Evolutionary conservation across 2,888 invertebrate species (phyloP).

Genomic region (Brachyptera putata): DNA sequence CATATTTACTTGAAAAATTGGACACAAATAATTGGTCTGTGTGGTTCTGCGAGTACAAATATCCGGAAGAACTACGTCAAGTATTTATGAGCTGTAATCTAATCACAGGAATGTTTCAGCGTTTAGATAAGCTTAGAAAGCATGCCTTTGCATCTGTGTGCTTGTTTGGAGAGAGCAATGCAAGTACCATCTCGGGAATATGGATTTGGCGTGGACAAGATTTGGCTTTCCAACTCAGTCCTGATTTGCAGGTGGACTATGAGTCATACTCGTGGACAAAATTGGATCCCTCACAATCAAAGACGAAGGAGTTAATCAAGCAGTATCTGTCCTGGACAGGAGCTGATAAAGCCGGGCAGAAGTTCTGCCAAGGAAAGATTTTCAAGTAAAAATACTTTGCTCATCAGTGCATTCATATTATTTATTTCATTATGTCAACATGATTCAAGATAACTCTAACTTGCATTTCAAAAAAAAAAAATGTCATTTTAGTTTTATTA

Average conservation of each 20-base stretch:
- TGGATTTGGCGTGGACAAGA: constrained; percentile 60
- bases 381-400: constrained; percentile 12
- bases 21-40: constrained; percentile 55
- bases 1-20: constrained; percentile 59
- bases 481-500: no score
- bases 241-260: constrained; percentile 55
- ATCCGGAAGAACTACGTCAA: constrained; percentile 50
- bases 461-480: no score
- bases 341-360: constrained; percentile 50
- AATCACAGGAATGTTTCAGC: constrained; percentile 55
- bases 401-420: no score
- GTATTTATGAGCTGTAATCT: constrained; percentile 59
- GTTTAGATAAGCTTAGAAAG: constrained; percentile 57
- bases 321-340: constrained; percentile 52
- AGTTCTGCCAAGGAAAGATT: constrained; percentile 54
- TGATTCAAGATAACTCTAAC: no score
- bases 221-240: constrained; percentile 51
- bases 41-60: constrained; percentile 57
- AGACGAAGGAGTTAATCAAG: constrained; percentile 49
- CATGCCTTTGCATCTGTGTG: constrained; percentile 55
- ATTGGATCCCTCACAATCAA: constrained; percentile 48
- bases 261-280: constrained; percentile 58
- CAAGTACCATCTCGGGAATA: constrained; percentile 53
- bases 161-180: constrained; percentile 54
- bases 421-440: no score